These are phyloP conservation scores for Epizoanthus ramosus DNA, from an alignment of 92 coral and sea anemone genomes.

Conservation along the genomic window DNA sequence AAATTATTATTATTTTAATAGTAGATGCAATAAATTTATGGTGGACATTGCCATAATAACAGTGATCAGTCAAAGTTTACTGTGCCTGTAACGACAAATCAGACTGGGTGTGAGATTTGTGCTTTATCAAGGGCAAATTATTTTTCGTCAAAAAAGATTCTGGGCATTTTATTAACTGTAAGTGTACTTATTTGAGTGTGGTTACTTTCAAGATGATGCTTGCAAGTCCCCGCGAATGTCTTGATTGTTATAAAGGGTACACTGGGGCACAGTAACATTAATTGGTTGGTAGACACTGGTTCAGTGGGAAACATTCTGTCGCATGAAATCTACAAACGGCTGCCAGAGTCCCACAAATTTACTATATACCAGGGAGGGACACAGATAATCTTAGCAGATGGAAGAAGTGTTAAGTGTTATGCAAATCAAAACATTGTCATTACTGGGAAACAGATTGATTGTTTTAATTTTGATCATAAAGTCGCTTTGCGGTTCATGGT, in stretches of 20 bases:
- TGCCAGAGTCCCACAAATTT: constrained; percentile 38
- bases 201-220: too few relatives aligned
- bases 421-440: constrained; percentile 38
- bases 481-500: constrained; percentile 51
- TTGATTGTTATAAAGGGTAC: constrained; percentile 18
- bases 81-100: too few relatives aligned
- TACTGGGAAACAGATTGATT: constrained; percentile 42
- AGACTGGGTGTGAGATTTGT: too few relatives aligned
- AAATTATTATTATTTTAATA: too few relatives aligned
- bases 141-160: too few relatives aligned
- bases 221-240: constrained; percentile 6
- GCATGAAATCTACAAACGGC: constrained; percentile 4
- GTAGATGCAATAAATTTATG: too few relatives aligned
- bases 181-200: too few relatives aligned
- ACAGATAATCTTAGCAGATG: constrained; percentile 43
- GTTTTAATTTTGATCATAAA: constrained; percentile 46
- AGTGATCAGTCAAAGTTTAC: too few relatives aligned
- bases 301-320: constrained; percentile 33
- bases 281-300: constrained; percentile 52
- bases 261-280: constrained; percentile 32
- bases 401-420: constrained; percentile 16
- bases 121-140: too few relatives aligned
- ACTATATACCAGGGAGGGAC: constrained; percentile 36
- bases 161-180: too few relatives aligned
- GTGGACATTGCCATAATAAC: too few relatives aligned